These are phyloP conservation scores for Porphyrio hochstetteri DNA, from an alignment of 2,113 vertebrate species.

Conservation along the genomic window DNA sequence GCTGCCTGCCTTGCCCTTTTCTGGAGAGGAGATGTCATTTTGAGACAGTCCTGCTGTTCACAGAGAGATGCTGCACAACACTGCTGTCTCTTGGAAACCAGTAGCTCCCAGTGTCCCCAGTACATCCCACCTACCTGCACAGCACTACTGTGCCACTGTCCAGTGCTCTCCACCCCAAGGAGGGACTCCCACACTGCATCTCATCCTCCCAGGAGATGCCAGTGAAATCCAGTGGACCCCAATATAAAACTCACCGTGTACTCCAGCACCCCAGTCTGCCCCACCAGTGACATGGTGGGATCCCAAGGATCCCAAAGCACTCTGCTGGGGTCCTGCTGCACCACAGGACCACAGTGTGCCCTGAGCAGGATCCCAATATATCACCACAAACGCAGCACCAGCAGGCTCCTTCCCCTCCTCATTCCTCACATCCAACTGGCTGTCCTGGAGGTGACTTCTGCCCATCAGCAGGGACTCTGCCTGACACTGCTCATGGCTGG, in stretches of 20 bases:
- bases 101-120: neutral
- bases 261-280: neutral
- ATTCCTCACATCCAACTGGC: neutral
- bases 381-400: neutral
- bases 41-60: neutral
- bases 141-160: neutral
- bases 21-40: neutral
- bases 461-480: neutral
- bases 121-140: neutral
- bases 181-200: accelerated
- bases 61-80: neutral
- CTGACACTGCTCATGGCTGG: neutral
- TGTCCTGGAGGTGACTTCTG: neutral
- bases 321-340: neutral
- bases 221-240: neutral
- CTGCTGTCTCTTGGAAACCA: neutral
- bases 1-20: neutral
- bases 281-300: neutral
- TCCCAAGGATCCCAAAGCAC: neutral
- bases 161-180: neutral
- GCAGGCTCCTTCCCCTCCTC: neutral
- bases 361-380: neutral
- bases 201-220: neutral
- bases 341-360: neutral
- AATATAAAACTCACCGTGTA: neutral